Base-by-base conservation (phyloP, 2,888 invertebrate genomes). In the Harpalus rufipes region DNA sequence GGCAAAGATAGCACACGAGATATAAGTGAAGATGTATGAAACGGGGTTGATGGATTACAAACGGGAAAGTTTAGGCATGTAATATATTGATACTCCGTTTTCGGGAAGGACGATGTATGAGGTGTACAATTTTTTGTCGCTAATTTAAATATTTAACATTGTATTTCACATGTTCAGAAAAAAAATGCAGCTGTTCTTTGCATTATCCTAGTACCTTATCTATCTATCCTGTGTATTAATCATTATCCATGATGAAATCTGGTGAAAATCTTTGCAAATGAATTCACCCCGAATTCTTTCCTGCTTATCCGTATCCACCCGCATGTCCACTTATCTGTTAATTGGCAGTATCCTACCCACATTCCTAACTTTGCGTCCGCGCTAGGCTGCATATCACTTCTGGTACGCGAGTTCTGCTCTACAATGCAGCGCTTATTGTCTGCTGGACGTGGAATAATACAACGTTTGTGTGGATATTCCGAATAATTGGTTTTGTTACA, bases 251-350 rank as follows among this genome's bases (percentile, higher is more conserved):
- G 44, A 51, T 51, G 44, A 61, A 61, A 61, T 61, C 61, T 61
- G 61, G 1, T 14, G 10, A 61, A 14, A 32, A 32, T 32, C 32
- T 32, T 32, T 32, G 32, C 5, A 32, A 32, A 32, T 32, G 32
- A 32, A 14, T 61, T 14, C 21, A 61, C 21, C 21, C n/a, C 1
- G n/a, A 10, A 5, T 61, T 61, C 61, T 61, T 61, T 16, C 12
- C 44, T 8, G 1, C 32, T 2, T 32, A 32, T 32, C 32, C 32
- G 4, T 32, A 32, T 8, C 10, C 12, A 12, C 44, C 61, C 61
- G 61, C 61, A 21, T 61, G 14, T n/a, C 72, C 72, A 72, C 72
- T 72, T 72, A 72, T 72, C 72, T 72, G 72, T 72, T 72, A 72
- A 72, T 72, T 72, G 72, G 65, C 65, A 14, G 8, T 25, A 7